phyloP scores from a whole-genome alignment of 2,888 invertebrate genomes.

The Plagodis dolabraria region DNA sequence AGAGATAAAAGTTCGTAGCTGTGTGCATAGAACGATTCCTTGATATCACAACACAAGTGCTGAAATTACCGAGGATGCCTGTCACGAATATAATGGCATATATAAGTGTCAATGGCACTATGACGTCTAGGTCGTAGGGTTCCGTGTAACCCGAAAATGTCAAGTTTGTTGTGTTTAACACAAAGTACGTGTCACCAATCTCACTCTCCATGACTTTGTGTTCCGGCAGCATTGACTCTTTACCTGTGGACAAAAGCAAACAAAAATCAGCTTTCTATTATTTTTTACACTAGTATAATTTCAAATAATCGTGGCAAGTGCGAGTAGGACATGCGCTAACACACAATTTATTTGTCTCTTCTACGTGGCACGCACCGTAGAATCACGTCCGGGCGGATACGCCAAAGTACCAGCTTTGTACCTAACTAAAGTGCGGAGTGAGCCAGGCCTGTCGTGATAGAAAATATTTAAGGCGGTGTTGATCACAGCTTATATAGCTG shows the following conservation, averaged over 20 bases:
- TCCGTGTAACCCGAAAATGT: conserved; percentile 57
- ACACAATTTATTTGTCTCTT: no score
- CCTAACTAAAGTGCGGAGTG: no score
- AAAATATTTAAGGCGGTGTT: no score
- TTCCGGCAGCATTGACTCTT: conserved; percentile 44
- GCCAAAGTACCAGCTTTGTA: no score
- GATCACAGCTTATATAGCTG: no score
- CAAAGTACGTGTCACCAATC: conserved; percentile 46
- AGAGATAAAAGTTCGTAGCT: conserved; percentile 93
- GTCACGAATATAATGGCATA: conserved; percentile 89
- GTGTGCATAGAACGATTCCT: conserved; percentile 93
- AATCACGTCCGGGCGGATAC: no score
- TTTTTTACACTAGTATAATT: no score
- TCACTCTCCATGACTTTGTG: conserved; percentile 56
- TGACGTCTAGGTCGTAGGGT: conserved; percentile 85
- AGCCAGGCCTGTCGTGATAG: no score
- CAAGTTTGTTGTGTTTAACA: conserved; percentile 61
- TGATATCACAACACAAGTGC: conserved; percentile 91
- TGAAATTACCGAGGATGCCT: conserved; percentile 91
- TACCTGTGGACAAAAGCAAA: conserved; percentile 58
- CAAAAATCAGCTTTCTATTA: no score
- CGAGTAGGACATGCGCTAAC: no score
- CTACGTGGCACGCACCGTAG: no score
- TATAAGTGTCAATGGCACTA: conserved; percentile 87
- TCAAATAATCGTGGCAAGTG: no score